Base-by-base conservation (phyloP, 53 echinoderm and acorn worm genomes). In the Holothuria scabra region DNA sequence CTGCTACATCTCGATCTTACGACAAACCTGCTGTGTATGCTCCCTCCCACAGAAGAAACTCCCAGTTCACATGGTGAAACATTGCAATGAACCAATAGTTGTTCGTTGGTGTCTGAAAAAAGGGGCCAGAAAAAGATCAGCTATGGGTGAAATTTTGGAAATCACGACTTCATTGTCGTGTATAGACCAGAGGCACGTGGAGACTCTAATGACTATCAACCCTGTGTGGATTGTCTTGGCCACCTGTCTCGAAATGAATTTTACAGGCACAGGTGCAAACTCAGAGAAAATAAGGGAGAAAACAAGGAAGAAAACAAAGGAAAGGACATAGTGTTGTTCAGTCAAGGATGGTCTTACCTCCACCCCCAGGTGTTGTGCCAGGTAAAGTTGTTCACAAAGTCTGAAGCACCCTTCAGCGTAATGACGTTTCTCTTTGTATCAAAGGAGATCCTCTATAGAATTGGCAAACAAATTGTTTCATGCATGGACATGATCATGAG, bases 221-320 rank as follows among this genome's bases (percentile, higher is more conserved):
- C 91, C 12, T 90, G 91, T 38, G 28, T 62, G 23, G 72, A 82
- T 65, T 90, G 91, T 74, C 58, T 87, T 60, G 91, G 91, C 7
- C 87, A 90, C 68, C 83, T 66, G 19, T 49, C 74, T 9, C 32
- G 61, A 25, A 70, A 65, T 19, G 91, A 87, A 52, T 87, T 90
- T 56, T 90, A 83, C 59, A 74, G 87, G 32, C 91, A 90, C 52
- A 48, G 41, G 21, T 89, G 87, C 35, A 83, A 66, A 48, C 68
- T 82, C 10, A 41, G 74, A 74, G 24, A 21, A 46, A 16, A 34
- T 16, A 4, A 34, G 44, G 24, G 41, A 5, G 20, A 34, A 7
- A 22, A 72, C 11, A 38, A 16, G 35, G 21, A 37, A 24, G 20
- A 6, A 6, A 66, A 30, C 28, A 66, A 28, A 72, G 18, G 44